Base-by-base conservation (phyloP, 1,140 invertebrate genomes). In the Drosophila tropicalis region DNA sequence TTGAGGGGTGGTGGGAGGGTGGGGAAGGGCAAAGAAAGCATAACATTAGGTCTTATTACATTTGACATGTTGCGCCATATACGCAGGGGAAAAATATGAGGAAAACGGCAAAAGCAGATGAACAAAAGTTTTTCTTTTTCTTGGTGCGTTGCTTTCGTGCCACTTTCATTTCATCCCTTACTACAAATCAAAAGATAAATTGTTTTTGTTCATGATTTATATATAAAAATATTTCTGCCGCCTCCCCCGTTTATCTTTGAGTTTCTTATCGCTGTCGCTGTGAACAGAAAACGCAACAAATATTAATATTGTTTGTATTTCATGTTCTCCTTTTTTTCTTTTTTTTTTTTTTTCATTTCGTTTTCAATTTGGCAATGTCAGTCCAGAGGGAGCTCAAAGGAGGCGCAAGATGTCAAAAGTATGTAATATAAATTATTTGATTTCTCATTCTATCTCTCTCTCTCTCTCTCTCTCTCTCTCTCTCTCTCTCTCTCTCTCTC, bases 201-300 rank as follows among this genome's bases (percentile, higher is more conserved):
- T 90, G 84, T 89, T 89, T 89, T 89, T 72, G 63, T 89, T 81
- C 71, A 89, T 89, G 84, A 89, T 90, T 90, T 89, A 89, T 89
- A 89, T 84, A 78, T 70, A 79, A 79, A 79, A 80, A 83, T 76
- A 76, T 86, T 76, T 67, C 17, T 67, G 76, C 58, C 29, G 19
- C n/a, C 39, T 2, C 36, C 61, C 7, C n/a, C 25, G 15, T 1
- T 67, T 54, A 68, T 54, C 13, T n/a, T 81, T 51, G 44, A 51
- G 55, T 72, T 76, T 80, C 72, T 81, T 72, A 77, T 67, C 70
- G 75, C 62, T 66, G 55, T 51, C 69, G 70, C 65, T 76, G 29
- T 29, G 66, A 81, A 78, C 74, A 75, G 47, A 36, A 58, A 58
- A 67, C 72, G 83, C 79, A 73, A 87, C 76, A 87, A 80, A 89